Evolutionary conservation across 2,888 invertebrate species (phyloP), one percentile per base, ranked within the genome.

Genomic region (Philonicus albiceps): DNA sequence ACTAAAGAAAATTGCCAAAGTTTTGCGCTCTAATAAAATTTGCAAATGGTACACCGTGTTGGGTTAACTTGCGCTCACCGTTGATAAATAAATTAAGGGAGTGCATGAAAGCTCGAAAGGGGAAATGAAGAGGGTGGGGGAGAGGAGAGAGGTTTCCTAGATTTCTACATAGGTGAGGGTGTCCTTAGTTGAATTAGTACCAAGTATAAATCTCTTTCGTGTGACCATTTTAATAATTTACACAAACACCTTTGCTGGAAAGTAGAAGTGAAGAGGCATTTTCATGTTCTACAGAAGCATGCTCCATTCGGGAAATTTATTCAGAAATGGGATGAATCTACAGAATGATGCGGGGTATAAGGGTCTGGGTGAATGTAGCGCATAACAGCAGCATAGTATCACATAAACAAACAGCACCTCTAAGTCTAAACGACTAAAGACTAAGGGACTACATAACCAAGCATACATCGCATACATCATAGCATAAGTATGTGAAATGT

Each of bases 171-270:
- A 64, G 64, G 64, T 27, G 22, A 27, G 64, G 64, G 22, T 11
- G 64, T 22, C 27, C 27, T 64, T 64, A 64, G 64, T 64, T 64
- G 49, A 80, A 80, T 80, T 80, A 30, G 43, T 49, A 27, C 49
- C 43, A 27, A 31, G 34, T 49, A 80, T 80, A 80, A 80, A 80
- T 49, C 53, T 31, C 49, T 19, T 49, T 31, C 53, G 49, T 53
- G 49, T 80, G 80, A 43, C 80, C 80, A 72, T 80, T 86, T 80
- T 49, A 86, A 81, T 43, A 73, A 81, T 80, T 86, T 86, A 43
- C 53, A 72, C 80, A 73, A 80, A 75, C 43, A 27, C 30, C 43
- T 75, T 31, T n/a, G 6, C n/a, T 31, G 43, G 80, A 1, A 11
- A 40, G 37, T 1, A 64, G 49, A 7, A n/a, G 49, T n/a, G 73